Evolutionary conservation across 2,113 vertebrate genomes (phyloP).

Genomic region (Tyrannus savana): DNA sequence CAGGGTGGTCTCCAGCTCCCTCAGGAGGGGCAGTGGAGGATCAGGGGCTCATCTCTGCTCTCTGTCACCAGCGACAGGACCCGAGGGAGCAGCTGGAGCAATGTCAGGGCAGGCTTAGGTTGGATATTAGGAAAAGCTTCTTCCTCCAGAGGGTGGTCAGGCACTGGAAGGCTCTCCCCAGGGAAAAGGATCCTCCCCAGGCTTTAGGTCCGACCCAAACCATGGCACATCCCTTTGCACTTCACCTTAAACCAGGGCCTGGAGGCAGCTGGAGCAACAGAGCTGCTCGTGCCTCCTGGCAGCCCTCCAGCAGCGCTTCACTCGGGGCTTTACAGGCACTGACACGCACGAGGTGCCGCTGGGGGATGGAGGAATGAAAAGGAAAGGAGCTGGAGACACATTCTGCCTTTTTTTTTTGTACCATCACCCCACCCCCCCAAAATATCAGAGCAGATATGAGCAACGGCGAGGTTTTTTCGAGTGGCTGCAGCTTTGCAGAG

Average conservation of each 20-base stretch:
- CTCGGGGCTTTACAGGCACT: accelerated
- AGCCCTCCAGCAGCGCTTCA: not conserved
- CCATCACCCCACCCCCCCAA: not conserved
- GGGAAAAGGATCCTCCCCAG: not conserved
- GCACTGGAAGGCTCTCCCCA: not conserved
- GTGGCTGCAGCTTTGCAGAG: not conserved
- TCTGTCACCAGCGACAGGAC: not conserved
- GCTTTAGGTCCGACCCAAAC: accelerated
- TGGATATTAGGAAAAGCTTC: not conserved
- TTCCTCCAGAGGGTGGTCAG: not conserved
- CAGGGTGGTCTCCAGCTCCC: not conserved
- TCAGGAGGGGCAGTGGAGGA: not conserved
- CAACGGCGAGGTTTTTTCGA: not conserved
- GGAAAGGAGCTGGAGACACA: accelerated
- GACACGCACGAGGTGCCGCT: not conserved
- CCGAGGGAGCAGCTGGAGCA: not conserved
- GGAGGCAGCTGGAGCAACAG: not conserved
- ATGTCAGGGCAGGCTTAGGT: not conserved
- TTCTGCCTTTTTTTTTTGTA: not conserved
- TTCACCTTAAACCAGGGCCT: not conserved
- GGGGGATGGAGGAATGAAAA: not conserved
- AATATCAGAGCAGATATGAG: not conserved
- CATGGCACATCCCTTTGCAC: too few species aligned
- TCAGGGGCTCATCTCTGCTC: not conserved
- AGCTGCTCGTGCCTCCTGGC: not conserved